phyloP scores from a whole-genome alignment of 2,888 invertebrate species.

The Yponomeuta sedellus region DNA sequence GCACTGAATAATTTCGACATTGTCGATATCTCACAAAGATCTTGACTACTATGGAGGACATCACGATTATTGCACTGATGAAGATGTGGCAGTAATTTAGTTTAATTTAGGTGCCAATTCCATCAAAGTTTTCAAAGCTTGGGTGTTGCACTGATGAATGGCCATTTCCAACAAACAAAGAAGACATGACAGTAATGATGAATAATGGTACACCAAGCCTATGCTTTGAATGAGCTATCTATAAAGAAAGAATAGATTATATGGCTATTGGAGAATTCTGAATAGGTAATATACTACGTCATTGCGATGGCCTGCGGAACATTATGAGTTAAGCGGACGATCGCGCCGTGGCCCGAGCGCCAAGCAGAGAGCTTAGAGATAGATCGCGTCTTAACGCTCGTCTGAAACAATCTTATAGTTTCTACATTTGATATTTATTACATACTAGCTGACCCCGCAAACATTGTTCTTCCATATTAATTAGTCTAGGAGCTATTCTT shows the following conservation, averaged over 20 bases:
- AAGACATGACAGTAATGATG: conserved; percentile 24
- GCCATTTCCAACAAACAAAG: conserved; percentile 14
- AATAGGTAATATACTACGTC: conserved; percentile 24
- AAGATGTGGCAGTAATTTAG: background rate
- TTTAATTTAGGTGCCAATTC: too few relatives aligned
- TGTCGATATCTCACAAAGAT: background rate
- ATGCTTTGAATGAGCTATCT: conserved; percentile 22
- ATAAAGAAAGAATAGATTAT: conserved; percentile 22
- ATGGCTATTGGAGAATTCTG: conserved; percentile 24
- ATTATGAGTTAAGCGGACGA: conserved; percentile 18
- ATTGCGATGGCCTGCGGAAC: conserved; percentile 21
- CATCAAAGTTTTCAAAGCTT: background rate
- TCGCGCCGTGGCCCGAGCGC: conserved; percentile 16
- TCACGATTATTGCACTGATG: background rate
- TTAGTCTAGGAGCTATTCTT: too few relatives aligned
- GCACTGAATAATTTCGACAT: conserved; percentile 5
- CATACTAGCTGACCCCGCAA: too few relatives aligned
- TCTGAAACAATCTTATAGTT: background rate
- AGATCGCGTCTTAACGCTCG: background rate
- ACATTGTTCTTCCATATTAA: too few relatives aligned
- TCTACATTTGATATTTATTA: background rate
- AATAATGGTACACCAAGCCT: conserved; percentile 23
- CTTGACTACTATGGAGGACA: background rate
- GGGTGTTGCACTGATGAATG: background rate
- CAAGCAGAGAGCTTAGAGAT: conserved; percentile 10